phyloP scores from a whole-genome alignment of 2,113 vertebrate species.

The Pituophis catenifer region DNA sequence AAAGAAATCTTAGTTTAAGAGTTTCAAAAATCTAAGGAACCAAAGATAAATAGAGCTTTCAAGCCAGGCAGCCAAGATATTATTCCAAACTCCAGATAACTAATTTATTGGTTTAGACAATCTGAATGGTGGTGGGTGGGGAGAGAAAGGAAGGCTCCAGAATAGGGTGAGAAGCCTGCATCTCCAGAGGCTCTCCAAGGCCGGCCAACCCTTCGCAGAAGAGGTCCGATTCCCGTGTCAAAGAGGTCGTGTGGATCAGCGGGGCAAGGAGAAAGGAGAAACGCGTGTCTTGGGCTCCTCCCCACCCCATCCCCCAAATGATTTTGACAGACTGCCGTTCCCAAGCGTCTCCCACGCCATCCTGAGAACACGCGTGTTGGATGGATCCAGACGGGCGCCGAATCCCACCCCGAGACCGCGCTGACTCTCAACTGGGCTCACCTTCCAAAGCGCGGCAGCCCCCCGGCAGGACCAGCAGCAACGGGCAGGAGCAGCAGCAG shows the following conservation, averaged over 20 bases:
- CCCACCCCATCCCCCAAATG: neutral
- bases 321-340: neutral
- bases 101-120: neutral
- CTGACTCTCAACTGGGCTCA: constrained; percentile 47
- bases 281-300: neutral
- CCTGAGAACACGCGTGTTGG: neutral
- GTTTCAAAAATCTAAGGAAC: neutral
- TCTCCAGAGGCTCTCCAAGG: neutral
- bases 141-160: neutral
- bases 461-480: constrained; percentile 59
- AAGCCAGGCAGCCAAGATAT: neutral
- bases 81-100: neutral
- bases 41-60: neutral
- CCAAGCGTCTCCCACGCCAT: neutral
- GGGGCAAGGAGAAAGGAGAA: neutral
- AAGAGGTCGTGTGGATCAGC: neutral
- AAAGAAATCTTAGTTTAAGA: neutral
- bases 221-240: neutral
- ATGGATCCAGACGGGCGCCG: neutral
- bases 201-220: neutral
- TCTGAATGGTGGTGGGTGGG: no score
- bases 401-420: neutral
- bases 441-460: constrained; percentile 71
- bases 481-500: constrained; percentile 36
- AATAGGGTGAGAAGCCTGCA: neutral